Conservation (phyloP, 2,113 vertebrate species). For the Equus przewalskii region DNA sequence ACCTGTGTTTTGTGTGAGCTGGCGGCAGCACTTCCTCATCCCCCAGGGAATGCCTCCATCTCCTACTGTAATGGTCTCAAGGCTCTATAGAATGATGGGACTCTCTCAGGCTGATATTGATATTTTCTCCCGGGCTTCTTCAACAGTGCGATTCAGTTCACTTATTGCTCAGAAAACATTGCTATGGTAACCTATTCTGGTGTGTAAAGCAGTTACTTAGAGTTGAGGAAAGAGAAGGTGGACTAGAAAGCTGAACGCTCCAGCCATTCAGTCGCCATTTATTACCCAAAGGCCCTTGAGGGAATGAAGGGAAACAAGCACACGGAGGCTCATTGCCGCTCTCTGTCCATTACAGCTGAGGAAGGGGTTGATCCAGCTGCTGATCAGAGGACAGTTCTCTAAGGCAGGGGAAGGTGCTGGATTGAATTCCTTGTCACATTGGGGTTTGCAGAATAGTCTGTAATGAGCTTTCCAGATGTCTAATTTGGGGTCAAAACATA, state of each 20-base stretch:
- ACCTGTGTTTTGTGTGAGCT: neutral
- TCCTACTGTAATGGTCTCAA: neutral
- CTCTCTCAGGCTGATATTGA: neutral
- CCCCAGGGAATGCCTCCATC: neutral
- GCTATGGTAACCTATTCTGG: constrained; percentile 47
- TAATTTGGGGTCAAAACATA: neutral
- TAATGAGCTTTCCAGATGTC: neutral
- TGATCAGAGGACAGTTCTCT: neutral
- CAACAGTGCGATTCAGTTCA: neutral
- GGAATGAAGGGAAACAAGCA: neutral
- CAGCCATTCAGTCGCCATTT: neutral
- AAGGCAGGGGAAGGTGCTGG: neutral
- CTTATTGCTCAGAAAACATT: constrained; percentile 56
- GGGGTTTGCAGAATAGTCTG: neutral
- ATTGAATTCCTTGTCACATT: neutral
- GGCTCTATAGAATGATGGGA: neutral
- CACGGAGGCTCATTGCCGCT: neutral
- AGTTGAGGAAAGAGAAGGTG: constrained; percentile 30
- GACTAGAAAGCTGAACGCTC: constrained; percentile 22
- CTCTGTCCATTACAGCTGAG: neutral
- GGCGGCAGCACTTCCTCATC: neutral
- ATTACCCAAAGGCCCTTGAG: constrained; percentile 24
- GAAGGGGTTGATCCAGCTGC: neutral
- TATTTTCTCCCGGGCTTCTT: constrained; percentile 7
- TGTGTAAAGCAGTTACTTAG: neutral